These are phyloP conservation scores for Pterophyllum scalare DNA, from an alignment of 2,113 vertebrate genomes.

Conservation along the genomic window DNA sequence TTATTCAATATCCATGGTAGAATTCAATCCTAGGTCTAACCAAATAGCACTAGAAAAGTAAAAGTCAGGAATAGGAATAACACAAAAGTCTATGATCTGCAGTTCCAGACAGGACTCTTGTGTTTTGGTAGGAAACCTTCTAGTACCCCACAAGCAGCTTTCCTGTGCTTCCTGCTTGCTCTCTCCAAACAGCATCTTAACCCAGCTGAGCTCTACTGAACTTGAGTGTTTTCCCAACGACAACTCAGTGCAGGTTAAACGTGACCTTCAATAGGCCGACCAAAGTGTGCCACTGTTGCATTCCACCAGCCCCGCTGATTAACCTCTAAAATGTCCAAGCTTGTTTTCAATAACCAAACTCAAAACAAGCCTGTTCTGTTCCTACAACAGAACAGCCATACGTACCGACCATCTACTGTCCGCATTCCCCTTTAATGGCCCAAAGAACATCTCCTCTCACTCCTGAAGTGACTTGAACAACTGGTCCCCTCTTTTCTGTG, in stretches of 20 bases:
- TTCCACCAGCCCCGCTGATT: slow-evolving; percentile 4
- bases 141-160: background rate
- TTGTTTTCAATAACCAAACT: slow-evolving; percentile 2
- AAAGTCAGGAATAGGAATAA: accelerated
- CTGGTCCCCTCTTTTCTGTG: slow-evolving; percentile 32
- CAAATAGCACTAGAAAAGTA: background rate
- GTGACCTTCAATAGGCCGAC: background rate
- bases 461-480: slow-evolving; percentile 67
- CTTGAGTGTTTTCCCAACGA: background rate
- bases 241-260: background rate
- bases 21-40: background rate
- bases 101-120: background rate
- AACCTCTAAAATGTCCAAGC: background rate
- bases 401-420: background rate
- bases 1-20: background rate
- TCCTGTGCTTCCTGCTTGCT: background rate
- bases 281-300: background rate
- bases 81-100: background rate
- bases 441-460: slow-evolving; percentile 27
- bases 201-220: background rate
- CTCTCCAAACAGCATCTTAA: background rate
- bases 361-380: slow-evolving; percentile 31
- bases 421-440: slow-evolving; percentile 27
- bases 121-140: background rate
- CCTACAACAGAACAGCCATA: background rate